Evolutionary conservation across 2,113 vertebrate species (phyloP).

Genomic region (Isichthys henryi): DNA sequence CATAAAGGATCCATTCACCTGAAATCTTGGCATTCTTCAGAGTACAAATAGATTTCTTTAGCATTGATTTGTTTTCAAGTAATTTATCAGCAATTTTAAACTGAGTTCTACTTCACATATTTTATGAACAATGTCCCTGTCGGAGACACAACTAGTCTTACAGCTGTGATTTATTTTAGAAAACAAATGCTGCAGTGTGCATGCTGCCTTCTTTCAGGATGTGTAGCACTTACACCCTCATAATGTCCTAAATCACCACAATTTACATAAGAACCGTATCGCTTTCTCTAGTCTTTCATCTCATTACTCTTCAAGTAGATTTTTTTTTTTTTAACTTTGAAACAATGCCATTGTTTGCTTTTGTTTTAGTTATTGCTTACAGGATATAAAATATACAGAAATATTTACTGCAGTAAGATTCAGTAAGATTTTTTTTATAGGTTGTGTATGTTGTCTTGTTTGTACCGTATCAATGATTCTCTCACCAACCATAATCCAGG

Average conservation of each 20-base stretch:
- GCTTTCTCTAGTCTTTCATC: background rate
- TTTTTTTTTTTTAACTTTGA: background rate
- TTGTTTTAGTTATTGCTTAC: no score
- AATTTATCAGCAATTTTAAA: background rate
- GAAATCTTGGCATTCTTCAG: background rate
- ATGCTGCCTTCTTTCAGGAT: background rate
- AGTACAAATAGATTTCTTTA: background rate
- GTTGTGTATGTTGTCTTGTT: background rate
- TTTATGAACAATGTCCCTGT: background rate
- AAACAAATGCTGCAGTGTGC: background rate
- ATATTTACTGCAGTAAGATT: background rate
- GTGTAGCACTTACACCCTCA: background rate
- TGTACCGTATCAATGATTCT: background rate
- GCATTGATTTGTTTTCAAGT: slow-evolving; percentile 1
- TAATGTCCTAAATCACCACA: background rate
- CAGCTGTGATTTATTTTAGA: background rate
- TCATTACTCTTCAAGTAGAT: background rate
- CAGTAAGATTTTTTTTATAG: background rate
- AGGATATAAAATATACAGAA: background rate
- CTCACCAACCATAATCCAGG: background rate
- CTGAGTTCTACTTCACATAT: background rate
- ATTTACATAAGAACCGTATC: background rate
- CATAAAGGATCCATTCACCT: background rate
- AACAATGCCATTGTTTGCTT: background rate
- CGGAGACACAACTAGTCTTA: background rate